Evolutionary conservation across 2,113 vertebrate species (phyloP).

Genomic region (Rhombomys opimus): DNA sequence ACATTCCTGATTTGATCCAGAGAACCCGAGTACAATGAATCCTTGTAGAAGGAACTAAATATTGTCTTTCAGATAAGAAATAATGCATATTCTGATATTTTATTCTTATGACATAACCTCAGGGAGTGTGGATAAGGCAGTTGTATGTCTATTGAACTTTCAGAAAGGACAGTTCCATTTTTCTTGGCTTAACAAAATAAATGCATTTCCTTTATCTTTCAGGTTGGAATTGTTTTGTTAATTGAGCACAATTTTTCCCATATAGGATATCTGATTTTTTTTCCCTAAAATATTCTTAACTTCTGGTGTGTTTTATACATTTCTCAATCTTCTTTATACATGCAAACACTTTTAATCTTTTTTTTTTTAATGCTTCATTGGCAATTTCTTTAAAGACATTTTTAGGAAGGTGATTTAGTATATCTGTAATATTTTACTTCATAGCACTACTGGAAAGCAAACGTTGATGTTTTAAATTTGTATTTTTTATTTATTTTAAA

Average conservation of each 20-base stretch:
- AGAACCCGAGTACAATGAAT: not conserved
- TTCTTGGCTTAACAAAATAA: slow-evolving; percentile 36
- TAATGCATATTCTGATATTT: not conserved
- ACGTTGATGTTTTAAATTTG: not conserved
- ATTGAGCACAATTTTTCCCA: not conserved
- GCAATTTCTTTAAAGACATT: not conserved
- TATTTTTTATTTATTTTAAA: not conserved
- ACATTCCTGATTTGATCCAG: slow-evolving; percentile 15
- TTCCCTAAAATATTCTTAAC: not conserved
- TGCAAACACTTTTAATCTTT: not conserved
- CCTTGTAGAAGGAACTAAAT: not conserved
- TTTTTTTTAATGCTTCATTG: not conserved
- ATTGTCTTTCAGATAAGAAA: slow-evolving; percentile 16
- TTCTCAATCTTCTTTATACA: not conserved
- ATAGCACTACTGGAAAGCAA: not conserved
- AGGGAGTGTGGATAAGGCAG: not conserved
- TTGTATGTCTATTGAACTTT: slow-evolving; percentile 32
- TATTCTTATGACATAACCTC: not conserved
- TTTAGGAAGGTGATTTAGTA: not conserved
- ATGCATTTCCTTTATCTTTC: slow-evolving; percentile 50
- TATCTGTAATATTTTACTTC: not conserved
- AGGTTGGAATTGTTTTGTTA: not conserved
- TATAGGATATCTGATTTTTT: not conserved
- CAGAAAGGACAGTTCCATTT: slow-evolving; percentile 37
- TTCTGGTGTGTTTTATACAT: not conserved